Evolutionary conservation across 2,113 vertebrate species (phyloP).

Genomic region (Microcebus ravelobensis): DNA sequence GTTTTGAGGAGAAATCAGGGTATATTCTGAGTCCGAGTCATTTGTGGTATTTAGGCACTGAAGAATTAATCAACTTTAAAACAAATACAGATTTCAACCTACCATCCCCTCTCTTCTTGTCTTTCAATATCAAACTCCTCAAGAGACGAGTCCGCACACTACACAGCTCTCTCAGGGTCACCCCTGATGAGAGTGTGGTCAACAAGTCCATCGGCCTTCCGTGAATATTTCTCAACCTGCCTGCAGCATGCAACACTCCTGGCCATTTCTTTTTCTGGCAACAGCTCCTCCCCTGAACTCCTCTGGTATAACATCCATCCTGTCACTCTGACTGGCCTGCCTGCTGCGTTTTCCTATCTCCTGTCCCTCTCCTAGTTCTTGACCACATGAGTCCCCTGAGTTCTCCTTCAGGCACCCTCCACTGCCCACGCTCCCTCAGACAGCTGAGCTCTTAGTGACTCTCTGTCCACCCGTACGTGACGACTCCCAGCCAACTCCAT

Average conservation of each 20-base stretch:
- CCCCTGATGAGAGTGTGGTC: neutral
- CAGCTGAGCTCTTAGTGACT: neutral
- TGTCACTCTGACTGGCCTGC: neutral
- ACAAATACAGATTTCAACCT: neutral
- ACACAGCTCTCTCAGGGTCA: neutral
- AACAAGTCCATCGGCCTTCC: neutral
- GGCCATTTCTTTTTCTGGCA: neutral
- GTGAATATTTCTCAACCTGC: neutral
- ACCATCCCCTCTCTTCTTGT: neutral
- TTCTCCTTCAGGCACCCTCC: neutral
- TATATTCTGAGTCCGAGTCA: neutral
- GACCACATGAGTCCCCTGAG: neutral
- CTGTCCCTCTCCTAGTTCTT: neutral
- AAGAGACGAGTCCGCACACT: neutral
- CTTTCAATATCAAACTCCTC: neutral
- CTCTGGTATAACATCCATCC: neutral
- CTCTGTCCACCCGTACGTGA: neutral
- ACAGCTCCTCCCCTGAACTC: neutral
- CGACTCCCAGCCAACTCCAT: neutral
- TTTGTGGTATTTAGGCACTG: neutral
- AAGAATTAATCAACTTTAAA: neutral
- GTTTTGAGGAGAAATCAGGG: neutral
- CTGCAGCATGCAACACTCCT: neutral
- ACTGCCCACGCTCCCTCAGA: neutral
- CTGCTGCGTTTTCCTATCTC: neutral